These are phyloP conservation scores for Acanthosepion esculentum DNA, from an alignment of 2,888 invertebrate species.

Conservation along the genomic window DNA sequence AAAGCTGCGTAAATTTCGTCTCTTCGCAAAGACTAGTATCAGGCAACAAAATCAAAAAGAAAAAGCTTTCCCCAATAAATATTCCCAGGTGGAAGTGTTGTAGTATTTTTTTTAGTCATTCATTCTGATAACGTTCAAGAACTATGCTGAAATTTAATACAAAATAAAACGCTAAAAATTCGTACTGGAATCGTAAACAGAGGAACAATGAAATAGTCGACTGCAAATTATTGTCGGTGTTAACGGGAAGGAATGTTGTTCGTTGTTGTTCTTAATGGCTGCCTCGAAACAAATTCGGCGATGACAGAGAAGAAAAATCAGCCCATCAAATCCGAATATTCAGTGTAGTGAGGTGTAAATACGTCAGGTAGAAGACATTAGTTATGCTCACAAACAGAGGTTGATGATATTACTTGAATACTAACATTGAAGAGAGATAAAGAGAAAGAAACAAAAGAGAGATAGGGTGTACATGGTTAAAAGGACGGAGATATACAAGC, in stretches of 20 bases:
- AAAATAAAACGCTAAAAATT: neutral
- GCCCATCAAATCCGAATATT: neutral
- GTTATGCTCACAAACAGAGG: neutral
- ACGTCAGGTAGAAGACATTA: neutral
- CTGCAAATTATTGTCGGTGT: neutral
- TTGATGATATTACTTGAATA: no score
- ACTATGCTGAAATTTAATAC: neutral
- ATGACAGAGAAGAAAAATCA: constrained; percentile 7
- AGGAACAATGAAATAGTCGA: neutral
- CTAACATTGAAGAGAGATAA: neutral
- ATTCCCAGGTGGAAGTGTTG: neutral
- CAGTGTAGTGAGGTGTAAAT: constrained; percentile 33
- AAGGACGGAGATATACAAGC: no score
- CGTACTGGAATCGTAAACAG: neutral
- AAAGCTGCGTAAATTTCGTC: no score
- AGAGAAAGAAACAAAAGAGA: neutral
- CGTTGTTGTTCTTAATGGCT: neutral
- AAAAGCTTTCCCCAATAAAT: neutral
- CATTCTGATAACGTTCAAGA: neutral
- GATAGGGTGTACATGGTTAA: neutral
- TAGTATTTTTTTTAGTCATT: neutral
- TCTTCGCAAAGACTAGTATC: no score
- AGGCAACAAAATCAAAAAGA: neutral
- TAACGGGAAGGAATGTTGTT: neutral
- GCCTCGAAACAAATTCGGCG: neutral